Evolutionary conservation across 2,113 vertebrate genomes (phyloP), one percentile per base, ranked within the genome.

Genomic region (Leptobrachium ailaonicum): DNA sequence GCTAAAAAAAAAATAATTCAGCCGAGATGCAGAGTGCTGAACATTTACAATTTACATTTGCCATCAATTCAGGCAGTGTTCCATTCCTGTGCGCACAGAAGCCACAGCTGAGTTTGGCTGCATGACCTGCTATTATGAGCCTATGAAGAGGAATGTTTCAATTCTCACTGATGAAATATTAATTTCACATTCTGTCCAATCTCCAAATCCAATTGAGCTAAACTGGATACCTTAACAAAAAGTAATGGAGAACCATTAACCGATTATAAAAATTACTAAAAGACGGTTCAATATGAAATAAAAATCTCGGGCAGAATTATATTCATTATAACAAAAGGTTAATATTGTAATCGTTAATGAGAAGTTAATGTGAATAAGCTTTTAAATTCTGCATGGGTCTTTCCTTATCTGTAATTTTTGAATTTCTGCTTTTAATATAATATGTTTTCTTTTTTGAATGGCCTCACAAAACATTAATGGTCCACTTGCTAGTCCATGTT

Each of bases 141-240:
- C 76, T 2, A 82, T 71, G 84, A 9, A 44, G 12, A 4, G 8
- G 71, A 75, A 56, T 75, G 12, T 82, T 83, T 72, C 44, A 66
- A 76, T 58, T n/a, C 66, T 0, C 7, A 77, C 75, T 85, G 66
- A 82, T 8, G 67, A 56, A 81, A 70, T 44, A 7, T 76, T 85
- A 43, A 72, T 79, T 83, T 80, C 44, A 73, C 41, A 56, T 44
- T 12, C 20, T 77, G 64, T 58, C 71, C 78, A 74, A 41, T 43
- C 71, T 80, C 56, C 71, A 74, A 68, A 80, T 53, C 71, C 47
- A 80, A 73, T 74, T 63, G 58, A 67, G 41, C 71, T 60, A 73
- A 80, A 71, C 70, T 67, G 77, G 45, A 73, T 80, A 73, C 62
- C 73, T 80, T 80, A 80, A 80, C 71, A 79, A 79, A 32, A 72